Percentiles rank a stretch among this genome's conserved stretches.
Evolutionary conservation across 2,888 invertebrate species (phyloP).

Genomic region (Tachina grossa): DNA sequence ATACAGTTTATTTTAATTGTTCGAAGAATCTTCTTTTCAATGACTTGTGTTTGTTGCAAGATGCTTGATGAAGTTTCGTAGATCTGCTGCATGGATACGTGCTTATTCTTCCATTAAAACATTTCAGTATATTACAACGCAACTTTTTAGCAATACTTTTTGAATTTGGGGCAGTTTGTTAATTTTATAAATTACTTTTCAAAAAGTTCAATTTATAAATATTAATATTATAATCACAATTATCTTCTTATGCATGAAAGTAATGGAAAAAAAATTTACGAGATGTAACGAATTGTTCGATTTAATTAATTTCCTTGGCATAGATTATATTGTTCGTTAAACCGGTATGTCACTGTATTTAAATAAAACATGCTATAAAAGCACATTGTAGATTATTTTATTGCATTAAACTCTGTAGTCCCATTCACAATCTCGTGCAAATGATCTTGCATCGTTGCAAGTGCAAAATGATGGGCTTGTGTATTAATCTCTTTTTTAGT

Average conservation of each 20-base stretch:
- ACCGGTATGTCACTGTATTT: too few species aligned
- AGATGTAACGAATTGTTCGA: too few species aligned
- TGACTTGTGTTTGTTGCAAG: constrained; percentile 14
- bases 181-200: not conserved
- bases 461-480: too few species aligned
- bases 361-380: not conserved
- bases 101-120: constrained; percentile 17
- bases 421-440: too few species aligned
- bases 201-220: not conserved
- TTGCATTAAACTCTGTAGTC: too few species aligned
- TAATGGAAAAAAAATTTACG: too few species aligned
- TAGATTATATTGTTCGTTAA: too few species aligned
- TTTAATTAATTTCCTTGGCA: too few species aligned
- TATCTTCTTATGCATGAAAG: too few species aligned
- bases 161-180: not conserved
- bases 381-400: too few species aligned
- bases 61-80: not conserved
- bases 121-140: not conserved
- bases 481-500: not conserved
- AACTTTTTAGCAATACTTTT: constrained; percentile 1
- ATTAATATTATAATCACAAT: too few species aligned
- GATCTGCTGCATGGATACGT: constrained; percentile 5
- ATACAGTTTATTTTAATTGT: constrained; percentile 36
- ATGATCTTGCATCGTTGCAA: too few species aligned
- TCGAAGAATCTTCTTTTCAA: constrained; percentile 45